These are phyloP conservation scores for Sphinx pinastri DNA, from an alignment of 2,888 invertebrate genomes.

Conservation along the genomic window DNA sequence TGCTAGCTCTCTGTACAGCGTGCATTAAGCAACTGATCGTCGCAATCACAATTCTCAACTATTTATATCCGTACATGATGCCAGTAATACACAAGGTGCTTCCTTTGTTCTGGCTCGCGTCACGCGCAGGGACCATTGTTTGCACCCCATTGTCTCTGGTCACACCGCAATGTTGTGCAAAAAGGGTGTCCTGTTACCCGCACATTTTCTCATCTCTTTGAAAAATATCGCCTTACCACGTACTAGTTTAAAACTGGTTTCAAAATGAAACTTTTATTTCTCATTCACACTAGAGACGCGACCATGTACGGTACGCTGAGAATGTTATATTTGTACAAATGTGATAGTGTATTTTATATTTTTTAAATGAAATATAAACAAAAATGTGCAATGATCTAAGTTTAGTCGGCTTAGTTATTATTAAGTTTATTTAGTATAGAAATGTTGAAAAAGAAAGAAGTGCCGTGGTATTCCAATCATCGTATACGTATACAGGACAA, in stretches of 20 bases:
- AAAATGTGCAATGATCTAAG: conserved; percentile 45
- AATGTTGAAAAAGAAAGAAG: conserved; percentile 79
- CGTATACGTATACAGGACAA: conserved; percentile 71
- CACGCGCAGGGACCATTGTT: conserved; percentile 45
- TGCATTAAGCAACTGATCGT: conserved; percentile 23
- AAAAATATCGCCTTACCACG: conserved; percentile 37
- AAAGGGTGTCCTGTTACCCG: conserved; percentile 57
- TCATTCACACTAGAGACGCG: conserved; percentile 57
- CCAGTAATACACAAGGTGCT: conserved; percentile 43
- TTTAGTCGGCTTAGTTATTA: conserved; percentile 39
- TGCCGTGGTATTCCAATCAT: conserved; percentile 74
- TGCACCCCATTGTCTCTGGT: conserved; percentile 51
- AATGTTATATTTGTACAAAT: conserved; percentile 1
- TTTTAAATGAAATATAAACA: conserved; percentile 38
- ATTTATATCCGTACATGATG: conserved; percentile 50
- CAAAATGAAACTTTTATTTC: conserved; percentile 48
- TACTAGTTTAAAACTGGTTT: conserved; percentile 60
- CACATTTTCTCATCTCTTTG: conserved; percentile 37
- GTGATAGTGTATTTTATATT: conserved; percentile 21
- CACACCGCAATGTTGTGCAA: conserved; percentile 50
- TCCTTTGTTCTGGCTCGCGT: conserved; percentile 45
- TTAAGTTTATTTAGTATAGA: conserved; percentile 48
- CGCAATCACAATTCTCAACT: conserved; percentile 32
- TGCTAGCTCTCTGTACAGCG: conserved; percentile 14
- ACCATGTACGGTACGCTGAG: conserved; percentile 38